Conservation (phyloP, 2,797 vertebrate species). For the Knipowitschia caucasica region DNA sequence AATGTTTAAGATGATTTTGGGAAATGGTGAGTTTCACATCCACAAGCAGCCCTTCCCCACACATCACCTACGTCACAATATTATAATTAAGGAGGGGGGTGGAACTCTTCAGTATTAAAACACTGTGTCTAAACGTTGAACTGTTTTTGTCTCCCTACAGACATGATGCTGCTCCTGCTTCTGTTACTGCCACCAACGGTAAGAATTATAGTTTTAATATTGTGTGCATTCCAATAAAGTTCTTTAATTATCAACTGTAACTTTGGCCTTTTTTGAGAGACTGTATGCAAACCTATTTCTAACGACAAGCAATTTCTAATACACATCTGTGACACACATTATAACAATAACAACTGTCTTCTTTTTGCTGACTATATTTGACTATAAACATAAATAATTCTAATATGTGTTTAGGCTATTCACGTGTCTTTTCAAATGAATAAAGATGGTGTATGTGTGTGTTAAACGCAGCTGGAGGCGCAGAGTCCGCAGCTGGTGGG, state of each 20-base stretch:
- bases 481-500: constrained; percentile 21
- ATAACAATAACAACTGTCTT: too few relatives aligned
- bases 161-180: constrained; percentile 32
- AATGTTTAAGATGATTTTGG: not conserved
- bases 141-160: constrained; percentile 6
- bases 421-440: not conserved
- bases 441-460: not conserved
- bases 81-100: not conserved
- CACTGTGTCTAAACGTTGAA: not conserved
- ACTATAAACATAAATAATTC: too few relatives aligned
- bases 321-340: too few relatives aligned
- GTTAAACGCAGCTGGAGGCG: not conserved
- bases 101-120: not conserved
- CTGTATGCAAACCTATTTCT: too few relatives aligned
- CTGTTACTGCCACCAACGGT: constrained; percentile 33
- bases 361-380: too few relatives aligned
- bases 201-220: constrained; percentile 19
- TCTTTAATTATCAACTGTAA: too few relatives aligned
- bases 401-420: not conserved
- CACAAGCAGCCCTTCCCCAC: not conserved
- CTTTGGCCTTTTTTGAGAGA: too few relatives aligned
- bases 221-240: too few relatives aligned
- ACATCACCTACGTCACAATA: not conserved
- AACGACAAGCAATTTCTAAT: too few relatives aligned
- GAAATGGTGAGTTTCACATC: constrained; percentile 29